Evolutionary conservation across 2,888 invertebrate genomes (phyloP), one percentile per base, ranked within the genome.

Genomic region (Acanthosepion lycidas): DNA sequence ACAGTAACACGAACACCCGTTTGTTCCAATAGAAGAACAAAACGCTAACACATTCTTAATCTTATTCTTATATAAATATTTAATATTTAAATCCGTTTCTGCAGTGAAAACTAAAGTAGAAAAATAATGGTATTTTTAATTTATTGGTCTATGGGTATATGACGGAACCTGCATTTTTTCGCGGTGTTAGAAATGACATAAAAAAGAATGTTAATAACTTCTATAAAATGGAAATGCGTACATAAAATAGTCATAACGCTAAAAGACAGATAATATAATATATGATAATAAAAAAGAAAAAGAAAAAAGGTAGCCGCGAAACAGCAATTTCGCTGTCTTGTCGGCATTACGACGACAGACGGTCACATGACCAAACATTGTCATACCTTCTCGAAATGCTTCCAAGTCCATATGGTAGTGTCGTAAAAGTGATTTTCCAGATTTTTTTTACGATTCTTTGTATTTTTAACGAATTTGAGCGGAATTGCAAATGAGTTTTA

Each of bases 281-380:
- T 18, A 55, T 18, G 18, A 55, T 18, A 55, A 55, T 18, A 55
- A 18, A 55, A 18, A 28, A n/a, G n/a, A n/a, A n/a, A n/a, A n/a
- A n/a, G n/a, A n/a, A n/a, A 78, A 12, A 78, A 78, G 28, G 6
- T 78, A 1, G n/a, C 8, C 78, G n/a, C 78, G 28, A 78, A 78
- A 78, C n/a, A n/a, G 15, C 78, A 78, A n/a, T 78, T 78, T 78
- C 33, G 3, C 12, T 78, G n/a, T n/a, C 5, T 33, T 78, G n/a
- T 78, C 18, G 33, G n/a, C n/a, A 78, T 78, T n/a, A 78, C n/a
- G 33, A 78, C 23, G 6, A n/a, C 15, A n/a, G 78, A 78, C n/a
- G 78, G n/a, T 78, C 78, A 78, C 78, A 33, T 78, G 78, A 78
- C 78, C 78, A n/a, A 78, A 78, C 59, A 78, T n/a, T n/a, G 78